These are phyloP conservation scores for Alligator sinensis DNA, from an alignment of 2,113 vertebrate genomes.

Conservation along the genomic window DNA sequence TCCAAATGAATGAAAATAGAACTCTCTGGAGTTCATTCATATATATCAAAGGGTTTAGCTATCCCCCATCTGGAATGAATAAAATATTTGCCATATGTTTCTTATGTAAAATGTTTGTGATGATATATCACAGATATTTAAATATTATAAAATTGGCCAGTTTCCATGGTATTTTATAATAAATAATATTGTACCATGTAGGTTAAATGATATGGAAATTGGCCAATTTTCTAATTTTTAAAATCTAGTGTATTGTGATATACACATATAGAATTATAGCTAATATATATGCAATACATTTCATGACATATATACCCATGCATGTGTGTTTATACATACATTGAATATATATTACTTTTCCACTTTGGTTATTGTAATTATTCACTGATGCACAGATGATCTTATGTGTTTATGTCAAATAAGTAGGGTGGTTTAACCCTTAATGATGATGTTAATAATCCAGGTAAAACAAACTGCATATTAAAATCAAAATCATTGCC, in stretches of 20 bases:
- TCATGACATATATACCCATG: neutral
- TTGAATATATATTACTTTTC: neutral
- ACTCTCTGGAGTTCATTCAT: neutral
- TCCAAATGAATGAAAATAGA: constrained; percentile 18
- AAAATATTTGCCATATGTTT: constrained; percentile 33
- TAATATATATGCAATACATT: neutral
- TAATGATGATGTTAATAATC: constrained; percentile 2
- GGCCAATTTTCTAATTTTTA: constrained; percentile 30
- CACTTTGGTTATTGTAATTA: neutral
- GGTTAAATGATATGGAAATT: constrained; percentile 29
- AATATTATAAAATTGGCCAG: constrained; percentile 41
- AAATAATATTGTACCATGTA: neutral
- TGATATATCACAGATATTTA: constrained; percentile 43
- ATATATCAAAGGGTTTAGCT: constrained; percentile 7
- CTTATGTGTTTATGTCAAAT: neutral
- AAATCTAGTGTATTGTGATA: neutral
- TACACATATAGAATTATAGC: neutral
- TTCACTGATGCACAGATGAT: neutral
- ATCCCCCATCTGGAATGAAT: constrained; percentile 46
- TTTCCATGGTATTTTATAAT: constrained; percentile 37
- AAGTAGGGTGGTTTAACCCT: neutral
- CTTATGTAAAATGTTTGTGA: constrained; percentile 46
- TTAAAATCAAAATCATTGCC: neutral
- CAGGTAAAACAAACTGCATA: fast-evolving
- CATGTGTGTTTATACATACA: neutral